Base-by-base conservation (phyloP, 2,888 invertebrate species). In the Fragum fragum region DNA sequence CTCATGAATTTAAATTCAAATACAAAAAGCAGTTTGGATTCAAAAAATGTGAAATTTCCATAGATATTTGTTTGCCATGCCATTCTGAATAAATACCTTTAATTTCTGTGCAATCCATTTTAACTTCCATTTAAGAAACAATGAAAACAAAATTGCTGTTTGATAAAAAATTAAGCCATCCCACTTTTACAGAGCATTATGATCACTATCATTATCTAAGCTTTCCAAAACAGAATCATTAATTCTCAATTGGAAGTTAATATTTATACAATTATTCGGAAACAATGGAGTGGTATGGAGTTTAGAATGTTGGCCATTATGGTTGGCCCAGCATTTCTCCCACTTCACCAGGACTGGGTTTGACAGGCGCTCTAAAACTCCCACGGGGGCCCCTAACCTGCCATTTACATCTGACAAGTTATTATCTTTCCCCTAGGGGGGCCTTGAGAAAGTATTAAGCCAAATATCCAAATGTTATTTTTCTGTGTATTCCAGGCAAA, bases 401-500 rank as follows among this genome's bases (percentile, higher is more conserved):
- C 69, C 83, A 86, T 68, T 29, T 32, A 42, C 83, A 86, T 73
- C 81, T 78, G 81, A 76, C 81, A 81, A 59, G 79, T 81, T 76
- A 85, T 85, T 85, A 85, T 81, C 73, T 52, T 42, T 36, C 53
- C 81, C 76, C 61, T 47, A 81, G 85, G 85, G 81, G 66, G 85
- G 79, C 77, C 81, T 63, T 47, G 47, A 63, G 61, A 73, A 63
- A 57, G 61, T 73, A 61, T 73, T 42, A 36, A 61, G 42, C 73
- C 73, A 73, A 73, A 73, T 39, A 73, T 73, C 73, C 61, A 52
- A 73, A 63, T 73, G 73, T 47, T 73, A n/a, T 73, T 73, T 73
- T 61, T 29, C 61, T 53, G 47, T 47, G 47, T 47, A 47, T 47
- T 47, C 47, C 47, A 47, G 47, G 47, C 14, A 47, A 47, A 18